Conservation (phyloP, 2,888 invertebrate genomes). For the Miltochrista miniata region DNA sequence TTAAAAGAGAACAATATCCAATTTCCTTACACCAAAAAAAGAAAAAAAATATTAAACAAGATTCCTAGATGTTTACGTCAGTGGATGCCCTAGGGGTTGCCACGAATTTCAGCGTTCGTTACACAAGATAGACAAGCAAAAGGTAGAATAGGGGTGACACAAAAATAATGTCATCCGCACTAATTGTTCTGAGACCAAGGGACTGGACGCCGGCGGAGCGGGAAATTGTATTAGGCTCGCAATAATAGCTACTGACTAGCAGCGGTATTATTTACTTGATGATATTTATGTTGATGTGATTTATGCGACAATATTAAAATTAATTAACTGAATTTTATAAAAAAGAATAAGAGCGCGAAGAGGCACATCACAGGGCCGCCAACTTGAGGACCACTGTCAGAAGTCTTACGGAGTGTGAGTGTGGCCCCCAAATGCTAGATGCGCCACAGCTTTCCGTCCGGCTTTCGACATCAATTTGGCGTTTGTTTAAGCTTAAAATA, state of each 20-base stretch:
- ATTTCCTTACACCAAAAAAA: background rate
- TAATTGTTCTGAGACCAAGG: slow-evolving; percentile 79
- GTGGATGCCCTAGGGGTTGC: slow-evolving; percentile 34
- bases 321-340: too few relatives aligned
- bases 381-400: too few relatives aligned
- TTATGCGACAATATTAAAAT: background rate
- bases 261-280: slow-evolving; percentile 29
- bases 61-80: slow-evolving; percentile 35
- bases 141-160: slow-evolving; percentile 62
- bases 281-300: slow-evolving; percentile 8
- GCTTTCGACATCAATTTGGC: too few relatives aligned
- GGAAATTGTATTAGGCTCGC: slow-evolving; percentile 74
- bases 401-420: too few relatives aligned
- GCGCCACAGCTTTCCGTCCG: too few relatives aligned
- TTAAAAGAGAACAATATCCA: background rate
- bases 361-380: too few relatives aligned
- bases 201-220: slow-evolving; percentile 61
- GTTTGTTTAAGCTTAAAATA: too few relatives aligned
- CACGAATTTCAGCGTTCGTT: slow-evolving; percentile 54
- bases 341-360: too few relatives aligned
- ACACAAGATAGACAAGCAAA: slow-evolving; percentile 51
- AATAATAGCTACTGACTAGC: slow-evolving; percentile 46
- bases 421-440: too few relatives aligned
- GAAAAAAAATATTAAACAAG: slow-evolving; percentile 23
- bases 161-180: slow-evolving; percentile 73